Evolutionary conservation across 2,888 invertebrate genomes (phyloP).

Genomic region (Luperina testacea): DNA sequence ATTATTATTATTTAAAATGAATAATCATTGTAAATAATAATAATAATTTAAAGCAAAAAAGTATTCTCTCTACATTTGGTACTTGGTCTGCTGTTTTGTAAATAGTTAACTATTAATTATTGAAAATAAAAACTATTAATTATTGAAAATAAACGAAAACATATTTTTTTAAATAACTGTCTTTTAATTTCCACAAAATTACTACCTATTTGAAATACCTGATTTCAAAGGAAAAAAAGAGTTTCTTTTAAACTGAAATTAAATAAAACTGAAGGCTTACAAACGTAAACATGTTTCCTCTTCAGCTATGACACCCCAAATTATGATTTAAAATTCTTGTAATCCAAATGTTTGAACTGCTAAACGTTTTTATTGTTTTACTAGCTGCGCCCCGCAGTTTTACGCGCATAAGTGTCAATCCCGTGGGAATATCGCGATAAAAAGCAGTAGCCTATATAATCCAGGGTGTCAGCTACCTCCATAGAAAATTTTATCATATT

Average conservation of each 20-base stretch:
- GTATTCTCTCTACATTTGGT: conserved; percentile 63
- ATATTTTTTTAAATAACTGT: background rate
- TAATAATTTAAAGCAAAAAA: conserved; percentile 1
- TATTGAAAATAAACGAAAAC: conserved; percentile 51
- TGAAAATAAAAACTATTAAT: conserved; percentile 56
- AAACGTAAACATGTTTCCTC: no score
- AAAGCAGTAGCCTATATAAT: no score
- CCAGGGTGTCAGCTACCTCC: no score
- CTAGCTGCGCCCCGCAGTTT: no score
- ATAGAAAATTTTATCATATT: no score
- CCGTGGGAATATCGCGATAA: no score
- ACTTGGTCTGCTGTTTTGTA: conserved; percentile 69
- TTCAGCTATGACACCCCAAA: no score
- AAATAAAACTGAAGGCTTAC: background rate
- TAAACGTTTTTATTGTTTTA: no score
- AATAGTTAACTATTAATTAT: conserved; percentile 53
- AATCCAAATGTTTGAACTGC: no score
- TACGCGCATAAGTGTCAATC: no score
- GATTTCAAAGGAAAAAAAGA: background rate
- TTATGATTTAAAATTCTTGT: no score
- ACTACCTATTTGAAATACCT: background rate
- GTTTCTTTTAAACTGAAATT: background rate
- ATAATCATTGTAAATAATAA: no score
- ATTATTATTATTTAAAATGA: conserved; percentile 34
- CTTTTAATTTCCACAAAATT: background rate